A percentile compares a stretch with the other conserved stretches of the same genome.
phyloP scores from a whole-genome alignment of 2,888 invertebrate genomes.

The Tillus elongatus region DNA sequence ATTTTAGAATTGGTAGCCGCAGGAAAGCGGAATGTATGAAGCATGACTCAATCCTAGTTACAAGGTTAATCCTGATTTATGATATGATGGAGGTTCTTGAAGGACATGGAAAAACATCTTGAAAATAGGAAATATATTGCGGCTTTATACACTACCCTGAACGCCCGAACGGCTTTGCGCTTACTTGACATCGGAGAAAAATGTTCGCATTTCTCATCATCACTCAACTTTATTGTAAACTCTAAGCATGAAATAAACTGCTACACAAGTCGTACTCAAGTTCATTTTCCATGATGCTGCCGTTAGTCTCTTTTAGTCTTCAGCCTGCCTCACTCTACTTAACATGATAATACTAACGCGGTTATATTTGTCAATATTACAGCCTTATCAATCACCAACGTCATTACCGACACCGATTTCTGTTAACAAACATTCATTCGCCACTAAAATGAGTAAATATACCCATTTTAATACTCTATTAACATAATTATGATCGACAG shows the following conservation, averaged over 20 bases:
- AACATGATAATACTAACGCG: too few species aligned
- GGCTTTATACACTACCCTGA: slow-evolving; percentile 30
- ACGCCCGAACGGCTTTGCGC: slow-evolving; percentile 29
- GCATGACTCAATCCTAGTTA: slow-evolving; percentile 29
- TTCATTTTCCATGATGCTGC: slow-evolving; percentile 17
- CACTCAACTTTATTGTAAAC: slow-evolving; percentile 34
- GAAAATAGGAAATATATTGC: slow-evolving; percentile 34
- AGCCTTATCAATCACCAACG: too few species aligned
- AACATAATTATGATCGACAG: too few species aligned
- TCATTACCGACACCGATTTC: too few species aligned
- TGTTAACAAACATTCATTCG: too few species aligned
- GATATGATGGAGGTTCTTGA: slow-evolving; percentile 30
- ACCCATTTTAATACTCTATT: too few species aligned
- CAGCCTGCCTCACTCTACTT: background rate
- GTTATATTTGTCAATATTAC: too few species aligned
- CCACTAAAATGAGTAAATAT: too few species aligned
- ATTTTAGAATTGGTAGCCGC: slow-evolving; percentile 8
- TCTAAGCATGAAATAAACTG: slow-evolving; percentile 29
- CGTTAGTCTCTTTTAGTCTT: slow-evolving; percentile 5
- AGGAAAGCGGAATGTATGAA: background rate
- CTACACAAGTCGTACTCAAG: slow-evolving; percentile 20
- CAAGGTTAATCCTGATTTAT: slow-evolving; percentile 36
- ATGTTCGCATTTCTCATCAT: slow-evolving; percentile 34
- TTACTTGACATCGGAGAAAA: slow-evolving; percentile 33
- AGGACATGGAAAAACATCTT: slow-evolving; percentile 32